Conservation (phyloP, 2,888 invertebrate species). For the Pseudococcus viburni region DNA sequence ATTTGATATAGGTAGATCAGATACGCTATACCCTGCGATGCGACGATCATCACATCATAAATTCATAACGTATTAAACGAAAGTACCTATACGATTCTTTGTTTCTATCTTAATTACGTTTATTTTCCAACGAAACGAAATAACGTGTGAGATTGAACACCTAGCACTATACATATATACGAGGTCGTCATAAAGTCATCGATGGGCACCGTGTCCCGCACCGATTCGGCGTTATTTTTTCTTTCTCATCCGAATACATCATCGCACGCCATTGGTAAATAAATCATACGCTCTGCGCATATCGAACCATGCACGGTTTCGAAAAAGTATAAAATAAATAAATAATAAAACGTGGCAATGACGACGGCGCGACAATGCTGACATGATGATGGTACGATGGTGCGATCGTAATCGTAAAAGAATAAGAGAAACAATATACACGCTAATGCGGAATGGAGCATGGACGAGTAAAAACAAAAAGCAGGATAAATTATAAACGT, state of each 20-base stretch:
- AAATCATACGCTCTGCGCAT: not conserved
- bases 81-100: not conserved
- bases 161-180: not conserved
- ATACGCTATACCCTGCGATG: too few species aligned
- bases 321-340: not conserved
- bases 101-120: not conserved
- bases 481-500: not conserved
- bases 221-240: too few species aligned
- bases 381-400: not conserved
- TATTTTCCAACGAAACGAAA: not conserved
- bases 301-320: not conserved
- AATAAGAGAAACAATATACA: not conserved
- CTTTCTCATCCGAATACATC: not conserved
- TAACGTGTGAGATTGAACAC: not conserved
- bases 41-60: too few species aligned
- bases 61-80: too few species aligned
- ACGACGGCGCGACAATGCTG: not conserved
- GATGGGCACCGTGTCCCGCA: too few species aligned
- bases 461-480: not conserved
- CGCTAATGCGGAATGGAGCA: not conserved
- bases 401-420: not conserved
- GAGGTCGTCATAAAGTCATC: not conserved
- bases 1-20: too few species aligned
- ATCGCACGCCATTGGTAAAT: not conserved
- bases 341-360: not conserved